phyloP scores from a whole-genome alignment of 92 coral and sea anemone species.

The Siderastrea siderea region DNA sequence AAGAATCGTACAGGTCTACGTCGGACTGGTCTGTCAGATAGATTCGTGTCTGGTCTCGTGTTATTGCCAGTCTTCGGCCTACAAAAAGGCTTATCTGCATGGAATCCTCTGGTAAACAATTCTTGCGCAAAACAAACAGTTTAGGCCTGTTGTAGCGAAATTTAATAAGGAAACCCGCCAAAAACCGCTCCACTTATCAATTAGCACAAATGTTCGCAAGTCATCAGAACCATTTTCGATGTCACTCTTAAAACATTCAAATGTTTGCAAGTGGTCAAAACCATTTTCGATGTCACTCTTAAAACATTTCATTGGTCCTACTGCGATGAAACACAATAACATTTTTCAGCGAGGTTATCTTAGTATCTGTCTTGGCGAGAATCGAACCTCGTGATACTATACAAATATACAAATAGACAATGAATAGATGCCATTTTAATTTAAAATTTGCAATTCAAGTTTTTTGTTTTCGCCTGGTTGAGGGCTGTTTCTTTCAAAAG shows the following conservation, averaged over 20 bases:
- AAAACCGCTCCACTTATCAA: neutral
- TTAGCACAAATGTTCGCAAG: neutral
- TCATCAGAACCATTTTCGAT: too few species aligned
- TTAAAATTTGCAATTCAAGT: constrained; percentile 28
- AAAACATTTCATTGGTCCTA: neutral
- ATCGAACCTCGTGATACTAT: neutral
- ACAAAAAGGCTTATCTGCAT: too few species aligned
- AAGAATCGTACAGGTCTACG: too few species aligned
- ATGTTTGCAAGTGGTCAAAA: too few species aligned
- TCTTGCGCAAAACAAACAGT: neutral
- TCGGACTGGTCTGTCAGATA: too few species aligned
- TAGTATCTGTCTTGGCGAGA: neutral
- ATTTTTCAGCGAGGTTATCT: too few species aligned
- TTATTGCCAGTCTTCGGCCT: too few species aligned
- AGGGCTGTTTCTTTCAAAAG: neutral
- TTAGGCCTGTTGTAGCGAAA: neutral
- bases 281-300: too few species aligned
- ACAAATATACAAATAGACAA: neutral
- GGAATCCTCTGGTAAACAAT: neutral
- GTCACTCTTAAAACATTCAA: too few species aligned
- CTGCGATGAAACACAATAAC: neutral
- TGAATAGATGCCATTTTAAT: neutral
- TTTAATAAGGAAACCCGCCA: too few species aligned
- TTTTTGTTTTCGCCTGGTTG: neutral
- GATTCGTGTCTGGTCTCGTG: neutral